Evolutionary conservation across 2,888 invertebrate species (phyloP), one percentile per base, ranked within the genome.

Genomic region (Dione vanillae): DNA sequence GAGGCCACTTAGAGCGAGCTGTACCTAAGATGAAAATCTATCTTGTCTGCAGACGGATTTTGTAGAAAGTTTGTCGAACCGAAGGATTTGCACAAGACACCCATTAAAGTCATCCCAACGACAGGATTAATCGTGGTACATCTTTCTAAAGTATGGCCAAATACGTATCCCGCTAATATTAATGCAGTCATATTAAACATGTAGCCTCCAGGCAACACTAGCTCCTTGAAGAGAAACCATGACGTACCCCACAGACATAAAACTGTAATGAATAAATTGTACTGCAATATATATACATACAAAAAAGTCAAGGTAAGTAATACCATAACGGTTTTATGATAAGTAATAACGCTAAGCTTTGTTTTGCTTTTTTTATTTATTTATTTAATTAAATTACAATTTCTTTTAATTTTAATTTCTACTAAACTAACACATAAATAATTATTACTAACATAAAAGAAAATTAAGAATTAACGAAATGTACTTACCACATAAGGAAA

Each of bases 11-110:
- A 65, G 35, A 12, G 40, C 58, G 58, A 67, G 20, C 59, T 66
- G 14, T 80, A 93, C 93, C 92, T 90, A 77, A 93, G 86, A 84
- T 92, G 92, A 79, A 80, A 91, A 81, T 93, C 92, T 74, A 93
- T 84, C 56, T 78, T 71, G 75, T 91, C 80, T 59, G 91, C 91
- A 41, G 79, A 71, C 45, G 88, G 82, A 75, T 88, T 81, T 59
- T 87, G 83, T 73, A 92, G 80, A 75, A 88, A 87, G 76, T 84
- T 90, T 45, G 79, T 78, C 51, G 87, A 80, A 16, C 86, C 86
- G 43, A 90, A 83, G 75, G 86, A 84, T 82, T 91, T 89, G 74
- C 83, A 91, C 37, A 92, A 76, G 14, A 85, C 90, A 67, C 93
- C 93, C 45, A 85, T 82, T 59, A 93, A 77, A 37, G 91, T 90